Percentiles rank a stretch among this genome's conserved stretches.
Conservation (phyloP, 2,888 invertebrate genomes). For the Lycaena phlaeas region DNA sequence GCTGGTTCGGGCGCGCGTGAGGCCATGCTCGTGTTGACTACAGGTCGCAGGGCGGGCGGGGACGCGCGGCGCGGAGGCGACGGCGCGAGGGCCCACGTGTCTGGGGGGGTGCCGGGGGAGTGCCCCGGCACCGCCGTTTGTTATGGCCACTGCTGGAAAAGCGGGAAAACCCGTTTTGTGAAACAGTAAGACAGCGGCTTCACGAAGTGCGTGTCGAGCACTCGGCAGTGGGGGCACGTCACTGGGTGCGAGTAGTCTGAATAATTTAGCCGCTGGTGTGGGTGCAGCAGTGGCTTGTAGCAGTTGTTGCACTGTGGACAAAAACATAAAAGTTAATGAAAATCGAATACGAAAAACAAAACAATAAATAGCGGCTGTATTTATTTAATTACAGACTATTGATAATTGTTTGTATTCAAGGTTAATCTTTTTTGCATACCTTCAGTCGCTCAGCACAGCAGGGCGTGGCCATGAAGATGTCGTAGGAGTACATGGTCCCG, state of each 20-base stretch:
- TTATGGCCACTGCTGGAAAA: constrained; percentile 90
- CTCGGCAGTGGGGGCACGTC: constrained; percentile 92
- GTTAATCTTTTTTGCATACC: constrained; percentile 60
- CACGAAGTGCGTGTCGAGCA: constrained; percentile 94
- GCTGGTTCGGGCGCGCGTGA: constrained; percentile 40
- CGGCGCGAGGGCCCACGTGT: constrained; percentile 50
- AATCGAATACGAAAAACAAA: too few species aligned
- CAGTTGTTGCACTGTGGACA: constrained; percentile 91
- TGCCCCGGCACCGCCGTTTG: constrained; percentile 82
- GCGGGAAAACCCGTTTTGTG: constrained; percentile 80
- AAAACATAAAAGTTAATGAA: constrained; percentile 10
- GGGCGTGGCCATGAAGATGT: constrained; percentile 97
- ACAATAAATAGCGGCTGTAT: too few species aligned
- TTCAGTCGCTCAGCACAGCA: constrained; percentile 95
- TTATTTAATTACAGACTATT: too few species aligned
- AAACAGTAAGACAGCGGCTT: constrained; percentile 90
- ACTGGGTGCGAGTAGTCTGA: constrained; percentile 95
- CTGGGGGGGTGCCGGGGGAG: constrained; percentile 64
- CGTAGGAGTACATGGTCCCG: constrained; percentile 98
- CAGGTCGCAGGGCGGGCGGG: constrained; percentile 58
- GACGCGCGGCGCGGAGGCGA: constrained; percentile 56
- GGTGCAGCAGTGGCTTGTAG: constrained; percentile 88
- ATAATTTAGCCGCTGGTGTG: constrained; percentile 90
- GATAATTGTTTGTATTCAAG: too few species aligned
- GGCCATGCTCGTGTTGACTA: constrained; percentile 68